Evolutionary conservation across 2,113 vertebrate species (phyloP), one percentile per base, ranked within the genome.

Genomic region (Platysteira castanea): DNA sequence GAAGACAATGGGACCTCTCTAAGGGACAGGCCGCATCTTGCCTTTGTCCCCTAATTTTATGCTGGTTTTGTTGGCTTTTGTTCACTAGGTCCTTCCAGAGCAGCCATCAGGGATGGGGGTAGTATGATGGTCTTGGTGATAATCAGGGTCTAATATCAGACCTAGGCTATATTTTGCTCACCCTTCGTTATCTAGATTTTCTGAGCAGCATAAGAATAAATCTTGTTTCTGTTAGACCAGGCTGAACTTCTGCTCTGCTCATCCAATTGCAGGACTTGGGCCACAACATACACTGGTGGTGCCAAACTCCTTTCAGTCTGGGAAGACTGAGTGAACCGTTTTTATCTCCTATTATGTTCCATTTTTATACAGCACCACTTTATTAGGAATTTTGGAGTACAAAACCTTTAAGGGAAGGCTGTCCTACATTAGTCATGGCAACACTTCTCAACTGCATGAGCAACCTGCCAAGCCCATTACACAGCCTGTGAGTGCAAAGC

Each of bases 91-190:
- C 11, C 17, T 89, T 84, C 37, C 39, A 84, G n/a, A 84, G 76
- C 27, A 81, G 39, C 10, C 0, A 0, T 24, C 6, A 6, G 13
- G n/a, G 3, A 3, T 21, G 30, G 13, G 9, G 17, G 11, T 8
- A 68, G 5, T 33, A 12, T 59, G 28, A 2, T 39, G 23, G 21
- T 73, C 39, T 27, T 35, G 57, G 19, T 53, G 14, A 67, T 49
- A 93, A 81, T 56, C 13, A 27, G 8, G 18, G 6, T 54, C 19
- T 54, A 57, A 47, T 30, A 71, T 47, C 64, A 84, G 28, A 33
- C 16, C 33, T 63, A 27, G 15, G 11, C 21, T 77, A 10, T 81
- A 33, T 44, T 87, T 60, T 89, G 4, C 30, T 54, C 50, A 35
- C 6, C 7, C 27, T 47, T 54, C 20, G 27, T 87, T 89, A 73